A percentile compares a stretch with the other conserved stretches of the same genome.
Conservation (phyloP, 2,797 vertebrate species). For the Leptatherina wallacei region DNA sequence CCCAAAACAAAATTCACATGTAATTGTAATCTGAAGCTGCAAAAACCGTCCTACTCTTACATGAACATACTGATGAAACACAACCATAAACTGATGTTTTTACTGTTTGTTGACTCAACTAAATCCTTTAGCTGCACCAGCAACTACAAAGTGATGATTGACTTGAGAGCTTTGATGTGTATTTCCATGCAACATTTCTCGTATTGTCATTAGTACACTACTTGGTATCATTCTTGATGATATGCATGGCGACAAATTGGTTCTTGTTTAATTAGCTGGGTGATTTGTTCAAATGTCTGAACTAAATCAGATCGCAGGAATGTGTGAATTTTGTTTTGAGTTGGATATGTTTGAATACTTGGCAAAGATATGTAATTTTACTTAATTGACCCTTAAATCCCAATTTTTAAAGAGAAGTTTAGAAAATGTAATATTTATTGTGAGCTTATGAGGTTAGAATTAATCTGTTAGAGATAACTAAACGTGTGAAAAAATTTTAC, state of each 20-base stretch:
- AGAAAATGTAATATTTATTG: constrained; percentile 12
- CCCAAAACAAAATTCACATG: constrained; percentile 34
- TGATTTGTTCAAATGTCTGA: constrained; percentile 12
- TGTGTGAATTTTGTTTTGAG: constrained; percentile 44
- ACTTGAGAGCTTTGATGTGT: constrained; percentile 14
- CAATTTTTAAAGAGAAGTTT: constrained; percentile 25
- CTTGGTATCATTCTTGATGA: constrained; percentile 8
- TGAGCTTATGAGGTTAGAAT: constrained; percentile 30
- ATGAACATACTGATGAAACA: background rate
- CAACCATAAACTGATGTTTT: background rate
- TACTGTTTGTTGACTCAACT: background rate
- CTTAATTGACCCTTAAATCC: constrained; percentile 33
- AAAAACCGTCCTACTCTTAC: background rate
- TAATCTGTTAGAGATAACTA: constrained; percentile 31
- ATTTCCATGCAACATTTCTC: background rate
- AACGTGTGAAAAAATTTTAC: constrained; percentile 49
- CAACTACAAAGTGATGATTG: background rate
- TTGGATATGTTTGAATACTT: constrained; percentile 7
- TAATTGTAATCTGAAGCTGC: constrained; percentile 21
- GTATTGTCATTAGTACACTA: constrained; percentile 2
- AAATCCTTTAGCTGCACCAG: constrained; percentile 19
- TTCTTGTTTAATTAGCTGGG: constrained; percentile 3
- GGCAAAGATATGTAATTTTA: constrained; percentile 31
- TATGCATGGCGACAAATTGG: background rate
- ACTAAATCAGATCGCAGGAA: constrained; percentile 19